Conservation (phyloP, 2,113 vertebrate species). For the Pollachius pollachius region DNA sequence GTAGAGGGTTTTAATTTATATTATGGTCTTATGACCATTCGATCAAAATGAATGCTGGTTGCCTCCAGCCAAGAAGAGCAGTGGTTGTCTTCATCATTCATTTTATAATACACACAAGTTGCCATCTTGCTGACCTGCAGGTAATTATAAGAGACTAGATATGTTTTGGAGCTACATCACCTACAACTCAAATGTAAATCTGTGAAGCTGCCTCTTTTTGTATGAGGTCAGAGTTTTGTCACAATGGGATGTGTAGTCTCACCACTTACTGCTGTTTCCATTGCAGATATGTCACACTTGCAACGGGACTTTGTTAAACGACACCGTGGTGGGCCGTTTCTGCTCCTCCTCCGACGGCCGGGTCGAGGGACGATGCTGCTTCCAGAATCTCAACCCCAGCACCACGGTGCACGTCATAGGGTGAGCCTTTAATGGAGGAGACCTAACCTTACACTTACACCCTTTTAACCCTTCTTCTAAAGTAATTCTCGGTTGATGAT, state of each 20-base stretch:
- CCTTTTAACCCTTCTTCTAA: no score
- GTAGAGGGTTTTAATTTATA: no score
- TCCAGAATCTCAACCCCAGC: conserved; percentile 35
- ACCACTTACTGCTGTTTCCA: background rate
- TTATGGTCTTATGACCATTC: conserved; percentile 59
- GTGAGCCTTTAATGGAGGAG: conserved; percentile 39
- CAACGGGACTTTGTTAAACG: conserved; percentile 44
- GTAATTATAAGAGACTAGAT: conserved; percentile 36
- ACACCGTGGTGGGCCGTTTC: conserved; percentile 52
- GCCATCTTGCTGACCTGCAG: conserved; percentile 45
- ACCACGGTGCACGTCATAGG: conserved; percentile 59
- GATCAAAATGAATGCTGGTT: conserved; percentile 64
- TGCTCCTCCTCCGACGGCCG: conserved; percentile 56
- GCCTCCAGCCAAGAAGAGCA: conserved; percentile 18
- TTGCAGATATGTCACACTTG: conserved; percentile 67
- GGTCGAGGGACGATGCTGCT: conserved; percentile 67
- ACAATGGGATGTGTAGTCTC: background rate
- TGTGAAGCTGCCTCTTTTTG: no score
- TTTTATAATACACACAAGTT: conserved; percentile 35
- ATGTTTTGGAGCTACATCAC: no score
- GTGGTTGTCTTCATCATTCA: conserved; percentile 52
- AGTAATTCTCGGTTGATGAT: no score
- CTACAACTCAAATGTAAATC: no score
- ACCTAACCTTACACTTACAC: no score
- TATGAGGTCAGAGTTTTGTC: no score